Conservation (phyloP, 1,140 invertebrate genomes). For the Chelonus insularis region DNA sequence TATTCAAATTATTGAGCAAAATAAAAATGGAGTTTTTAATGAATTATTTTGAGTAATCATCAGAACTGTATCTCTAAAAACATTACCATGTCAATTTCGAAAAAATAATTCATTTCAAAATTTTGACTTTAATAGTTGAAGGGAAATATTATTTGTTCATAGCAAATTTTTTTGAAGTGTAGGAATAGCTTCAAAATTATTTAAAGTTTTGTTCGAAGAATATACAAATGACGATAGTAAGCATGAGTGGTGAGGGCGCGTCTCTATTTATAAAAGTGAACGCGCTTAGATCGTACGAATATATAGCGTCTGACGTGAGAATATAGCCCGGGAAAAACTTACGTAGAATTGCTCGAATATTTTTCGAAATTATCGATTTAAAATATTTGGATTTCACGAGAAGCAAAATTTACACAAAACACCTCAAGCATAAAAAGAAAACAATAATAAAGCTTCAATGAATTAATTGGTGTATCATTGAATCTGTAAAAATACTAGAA, state of each 20-base stretch:
- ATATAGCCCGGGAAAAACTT: constrained; percentile 23
- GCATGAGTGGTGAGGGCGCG: constrained; percentile 19
- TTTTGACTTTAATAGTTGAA: too few species aligned
- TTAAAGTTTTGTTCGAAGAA: constrained; percentile 2
- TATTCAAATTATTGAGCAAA: too few species aligned
- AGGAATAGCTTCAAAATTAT: constrained; percentile 11
- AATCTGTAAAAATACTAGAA: too few species aligned
- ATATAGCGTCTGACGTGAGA: constrained; percentile 31
- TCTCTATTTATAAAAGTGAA: constrained; percentile 28
- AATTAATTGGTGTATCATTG: too few species aligned
- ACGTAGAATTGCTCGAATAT: neutral
- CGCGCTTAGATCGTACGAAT: constrained; percentile 9
- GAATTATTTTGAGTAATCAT: too few species aligned
- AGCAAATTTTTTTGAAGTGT: too few species aligned
- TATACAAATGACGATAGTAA: neutral
- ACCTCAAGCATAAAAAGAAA: neutral
- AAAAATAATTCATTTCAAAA: too few species aligned
- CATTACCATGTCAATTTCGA: too few species aligned
- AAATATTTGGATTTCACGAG: too few species aligned
- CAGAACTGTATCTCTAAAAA: too few species aligned
- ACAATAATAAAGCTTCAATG: neutral
- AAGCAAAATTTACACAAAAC: neutral
- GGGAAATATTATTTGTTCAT: too few species aligned
- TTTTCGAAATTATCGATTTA: neutral
- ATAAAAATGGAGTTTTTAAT: too few species aligned